Evolutionary conservation across 2,113 vertebrate species (phyloP).

Genomic region (Rhombomys opimus): DNA sequence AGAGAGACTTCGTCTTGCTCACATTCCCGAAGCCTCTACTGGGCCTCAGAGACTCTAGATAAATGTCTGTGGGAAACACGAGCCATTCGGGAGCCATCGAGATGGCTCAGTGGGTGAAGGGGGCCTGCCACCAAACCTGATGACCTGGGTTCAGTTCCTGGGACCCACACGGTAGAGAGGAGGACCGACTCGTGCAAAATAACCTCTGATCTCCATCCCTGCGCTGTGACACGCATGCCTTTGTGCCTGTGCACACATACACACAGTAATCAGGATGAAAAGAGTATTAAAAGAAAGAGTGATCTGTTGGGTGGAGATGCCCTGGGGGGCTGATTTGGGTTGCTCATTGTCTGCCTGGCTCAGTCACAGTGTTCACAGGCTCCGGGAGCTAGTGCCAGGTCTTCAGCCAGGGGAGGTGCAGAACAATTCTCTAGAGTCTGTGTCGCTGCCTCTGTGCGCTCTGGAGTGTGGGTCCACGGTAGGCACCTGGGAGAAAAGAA

Average conservation of each 20-base stretch:
- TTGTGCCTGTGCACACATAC: background rate
- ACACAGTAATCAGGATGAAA: background rate
- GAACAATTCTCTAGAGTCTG: conserved; percentile 27
- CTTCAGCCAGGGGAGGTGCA: background rate
- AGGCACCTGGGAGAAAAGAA: background rate
- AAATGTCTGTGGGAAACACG: background rate
- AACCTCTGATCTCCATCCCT: background rate
- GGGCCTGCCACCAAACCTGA: background rate
- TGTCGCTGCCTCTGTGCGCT: conserved; percentile 26
- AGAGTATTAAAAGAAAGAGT: background rate
- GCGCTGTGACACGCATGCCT: background rate
- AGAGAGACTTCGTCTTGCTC: background rate
- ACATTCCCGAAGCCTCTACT: background rate
- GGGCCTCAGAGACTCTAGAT: background rate
- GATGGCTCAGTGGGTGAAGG: background rate
- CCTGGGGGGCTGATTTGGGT: background rate
- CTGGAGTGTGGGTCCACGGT: conserved; percentile 24
- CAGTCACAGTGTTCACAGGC: background rate
- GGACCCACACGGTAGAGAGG: background rate
- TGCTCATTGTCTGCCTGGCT: background rate
- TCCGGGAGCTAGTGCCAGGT: background rate
- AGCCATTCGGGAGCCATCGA: background rate
- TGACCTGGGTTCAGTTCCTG: background rate
- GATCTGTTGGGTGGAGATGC: background rate
- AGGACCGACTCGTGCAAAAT: background rate